Conservation (phyloP, 2,113 vertebrate species). For the Anthoscopus minutus region DNA sequence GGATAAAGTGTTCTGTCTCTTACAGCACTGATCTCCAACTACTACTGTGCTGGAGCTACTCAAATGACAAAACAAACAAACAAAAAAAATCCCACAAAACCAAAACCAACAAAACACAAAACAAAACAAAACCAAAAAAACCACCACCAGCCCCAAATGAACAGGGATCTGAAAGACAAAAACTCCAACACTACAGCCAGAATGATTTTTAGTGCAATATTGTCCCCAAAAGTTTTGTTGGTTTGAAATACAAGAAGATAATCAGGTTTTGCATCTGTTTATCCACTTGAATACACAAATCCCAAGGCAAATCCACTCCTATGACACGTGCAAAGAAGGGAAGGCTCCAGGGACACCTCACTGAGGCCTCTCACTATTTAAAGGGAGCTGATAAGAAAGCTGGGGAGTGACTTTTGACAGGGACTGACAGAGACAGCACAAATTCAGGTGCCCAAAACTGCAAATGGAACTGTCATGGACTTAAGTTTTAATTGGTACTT, state of each 20-base stretch:
- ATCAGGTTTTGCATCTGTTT: rapidly evolving
- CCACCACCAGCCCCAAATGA: rapidly evolving
- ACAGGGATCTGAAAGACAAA: background rate
- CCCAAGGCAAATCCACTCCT: background rate
- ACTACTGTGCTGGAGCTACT: background rate
- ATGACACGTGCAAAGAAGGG: background rate
- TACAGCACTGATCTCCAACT: background rate
- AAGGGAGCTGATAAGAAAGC: background rate
- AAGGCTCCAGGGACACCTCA: background rate
- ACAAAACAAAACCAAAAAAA: no score
- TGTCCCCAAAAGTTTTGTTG: background rate
- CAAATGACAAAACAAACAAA: background rate
- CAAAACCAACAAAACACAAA: no score
- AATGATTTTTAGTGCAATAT: background rate
- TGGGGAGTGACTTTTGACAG: background rate
- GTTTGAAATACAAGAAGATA: background rate
- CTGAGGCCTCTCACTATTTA: background rate
- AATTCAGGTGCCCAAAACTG: background rate
- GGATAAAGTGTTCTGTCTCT: background rate
- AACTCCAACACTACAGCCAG: background rate
- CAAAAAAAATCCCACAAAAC: no score
- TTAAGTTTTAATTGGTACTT: background rate
- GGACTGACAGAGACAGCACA: background rate
- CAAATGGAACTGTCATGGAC: background rate
- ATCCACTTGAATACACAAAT: background rate